Conservation (phyloP, 2,113 vertebrate species). For the Melanotaenia duboulayi region DNA sequence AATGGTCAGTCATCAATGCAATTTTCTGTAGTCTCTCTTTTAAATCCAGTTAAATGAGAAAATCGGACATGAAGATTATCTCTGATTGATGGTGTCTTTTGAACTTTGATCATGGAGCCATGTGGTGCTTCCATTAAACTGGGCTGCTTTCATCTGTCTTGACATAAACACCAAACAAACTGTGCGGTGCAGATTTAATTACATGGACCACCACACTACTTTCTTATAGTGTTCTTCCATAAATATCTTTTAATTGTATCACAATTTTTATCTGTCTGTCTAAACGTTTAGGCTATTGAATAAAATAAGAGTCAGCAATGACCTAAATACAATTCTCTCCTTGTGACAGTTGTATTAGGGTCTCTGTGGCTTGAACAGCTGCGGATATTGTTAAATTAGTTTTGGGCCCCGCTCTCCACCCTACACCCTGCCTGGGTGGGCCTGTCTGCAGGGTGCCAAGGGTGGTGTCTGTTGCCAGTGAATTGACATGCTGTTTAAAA, state of each 20-base stretch:
- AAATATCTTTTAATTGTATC: not conserved
- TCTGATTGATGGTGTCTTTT: slow-evolving; percentile 56
- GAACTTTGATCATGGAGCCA: slow-evolving; percentile 38
- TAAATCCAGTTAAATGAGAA: slow-evolving; percentile 44
- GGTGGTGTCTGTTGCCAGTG: slow-evolving; percentile 61
- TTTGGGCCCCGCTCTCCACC: slow-evolving; percentile 25
- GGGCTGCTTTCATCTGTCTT: slow-evolving; percentile 25
- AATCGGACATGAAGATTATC: slow-evolving; percentile 36
- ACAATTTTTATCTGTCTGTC: slow-evolving; percentile 9
- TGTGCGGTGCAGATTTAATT: not conserved
- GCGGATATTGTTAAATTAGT: slow-evolving; percentile 23
- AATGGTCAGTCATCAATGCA: slow-evolving; percentile 45
- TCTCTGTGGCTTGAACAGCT: slow-evolving; percentile 15
- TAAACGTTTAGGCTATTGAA: slow-evolving; percentile 1
- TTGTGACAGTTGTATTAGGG: not conserved
- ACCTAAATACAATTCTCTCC: slow-evolving; percentile 5
- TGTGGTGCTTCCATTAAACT: slow-evolving; percentile 33
- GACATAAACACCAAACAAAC: slow-evolving; percentile 24
- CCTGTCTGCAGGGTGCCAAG: slow-evolving; percentile 62
- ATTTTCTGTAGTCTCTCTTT: slow-evolving; percentile 35
- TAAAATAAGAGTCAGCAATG: slow-evolving; percentile 21
- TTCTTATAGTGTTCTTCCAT: not conserved
- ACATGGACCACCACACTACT: not conserved
- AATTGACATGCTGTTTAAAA: slow-evolving; percentile 82
- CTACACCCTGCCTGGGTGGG: slow-evolving; percentile 56